Conservation (phyloP, 2,797 vertebrate genomes). For the Myripristis jacobus region DNA sequence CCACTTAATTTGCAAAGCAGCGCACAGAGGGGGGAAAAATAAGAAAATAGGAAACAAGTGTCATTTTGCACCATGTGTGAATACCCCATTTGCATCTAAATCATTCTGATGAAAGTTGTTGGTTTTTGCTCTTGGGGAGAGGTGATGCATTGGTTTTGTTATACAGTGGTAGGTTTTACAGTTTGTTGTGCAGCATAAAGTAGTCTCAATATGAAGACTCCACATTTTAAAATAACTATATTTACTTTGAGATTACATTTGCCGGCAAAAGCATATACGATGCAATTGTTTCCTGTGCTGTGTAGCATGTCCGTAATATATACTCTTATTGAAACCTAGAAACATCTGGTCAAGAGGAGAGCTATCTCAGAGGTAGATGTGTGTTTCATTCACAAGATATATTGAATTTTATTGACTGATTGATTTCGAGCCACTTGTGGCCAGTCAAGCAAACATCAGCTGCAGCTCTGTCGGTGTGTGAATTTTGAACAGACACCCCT, state of each 20-base stretch:
- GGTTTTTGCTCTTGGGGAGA: constrained; percentile 62
- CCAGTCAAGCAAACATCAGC: constrained; percentile 52
- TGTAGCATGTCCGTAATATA: constrained; percentile 11
- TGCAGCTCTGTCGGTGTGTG: constrained; percentile 35
- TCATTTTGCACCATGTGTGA: constrained; percentile 72
- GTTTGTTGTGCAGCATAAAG: constrained; percentile 45
- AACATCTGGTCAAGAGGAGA: constrained; percentile 10
- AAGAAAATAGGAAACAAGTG: constrained; percentile 79
- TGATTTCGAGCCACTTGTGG: constrained; percentile 44
- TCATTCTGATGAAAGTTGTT: constrained; percentile 69
- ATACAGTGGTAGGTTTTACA: constrained; percentile 40
- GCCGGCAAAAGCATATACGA: constrained; percentile 18
- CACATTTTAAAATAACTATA: constrained; percentile 27
- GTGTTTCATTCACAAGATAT: constrained; percentile 27
- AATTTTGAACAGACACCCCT: constrained; percentile 40
- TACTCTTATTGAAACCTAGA: not conserved
- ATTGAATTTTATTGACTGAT: constrained; percentile 56
- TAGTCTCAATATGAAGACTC: constrained; percentile 10
- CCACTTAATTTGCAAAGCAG: constrained; percentile 83
- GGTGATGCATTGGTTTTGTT: constrained; percentile 51
- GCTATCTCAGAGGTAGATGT: constrained; percentile 24
- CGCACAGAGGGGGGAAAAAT: constrained; percentile 56
- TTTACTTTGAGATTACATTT: constrained; percentile 42
- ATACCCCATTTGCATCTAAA: constrained; percentile 75
- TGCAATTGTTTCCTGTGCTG: constrained; percentile 6